Base-by-base conservation (phyloP, 35 echinoderm and acorn worm species). In the Apostichopus japonicus region DNA sequence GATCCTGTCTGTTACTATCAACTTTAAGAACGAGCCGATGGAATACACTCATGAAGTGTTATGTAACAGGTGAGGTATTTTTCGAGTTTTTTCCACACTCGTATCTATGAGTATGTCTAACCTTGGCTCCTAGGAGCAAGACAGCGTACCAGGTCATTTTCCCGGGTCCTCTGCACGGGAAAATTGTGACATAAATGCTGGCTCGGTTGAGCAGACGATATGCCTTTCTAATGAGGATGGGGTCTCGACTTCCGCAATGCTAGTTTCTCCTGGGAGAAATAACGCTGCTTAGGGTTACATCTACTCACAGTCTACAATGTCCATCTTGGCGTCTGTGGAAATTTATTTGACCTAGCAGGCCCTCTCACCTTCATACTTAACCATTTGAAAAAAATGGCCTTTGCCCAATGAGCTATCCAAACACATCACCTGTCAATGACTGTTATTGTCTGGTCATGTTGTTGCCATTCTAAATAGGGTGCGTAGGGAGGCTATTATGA, bases 341-440 rank as follows among this genome's bases (percentile, higher is more conserved):
- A 87, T 87, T 56, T 87, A 10, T 16, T 58, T 21, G 83, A 87
- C 22, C 6, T 65, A 19, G 83, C 83, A 87, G 83, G 83, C n/a
- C 83, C 83, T 7, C 83, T 58, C 23, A 87, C 2, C 10, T 0
- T 87, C 25, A 87, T 87, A 55, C 53, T 87, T 16, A 23, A 65
- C 83, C 83, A 86, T 54, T 65, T 86, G 58, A 54, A 86, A 24
- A n/a, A 86, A 86, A 33, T 55, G 58, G 17, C 56, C 83, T n/a
- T n/a, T 86, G 54, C 14, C 58, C 33, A 1, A 87, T 24, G 86
- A 88, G 52, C 15, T 88, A 21, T 71, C 24, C 5, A 65, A 88
- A 23, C 86, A 88, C 86, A 88, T 88, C 6, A 88, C 86, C 10
- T 88, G 21, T 15, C 86, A 65, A 88, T 87, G 53, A 58, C 59